phyloP scores from a whole-genome alignment of 1,140 invertebrate genomes.

The Nebria ingens region DNA sequence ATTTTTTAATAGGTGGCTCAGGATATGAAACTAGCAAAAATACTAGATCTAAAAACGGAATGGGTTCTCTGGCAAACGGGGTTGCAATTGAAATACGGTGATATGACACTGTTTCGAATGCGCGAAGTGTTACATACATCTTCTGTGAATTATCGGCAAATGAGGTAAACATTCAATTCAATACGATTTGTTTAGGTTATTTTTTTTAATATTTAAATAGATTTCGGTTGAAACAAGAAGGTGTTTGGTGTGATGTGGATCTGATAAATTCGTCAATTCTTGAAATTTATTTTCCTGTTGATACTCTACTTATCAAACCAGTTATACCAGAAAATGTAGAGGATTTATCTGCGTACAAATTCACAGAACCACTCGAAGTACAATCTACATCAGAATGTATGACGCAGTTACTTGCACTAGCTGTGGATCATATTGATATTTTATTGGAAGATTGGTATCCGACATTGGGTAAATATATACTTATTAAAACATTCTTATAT shows the following conservation, averaged over 20 bases:
- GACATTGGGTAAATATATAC: no score
- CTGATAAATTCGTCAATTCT: constrained; percentile 72
- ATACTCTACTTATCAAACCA: constrained; percentile 60
- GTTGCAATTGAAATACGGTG: constrained; percentile 72
- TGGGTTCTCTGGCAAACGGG: constrained; percentile 97
- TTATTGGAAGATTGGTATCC: constrained; percentile 98
- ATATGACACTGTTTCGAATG: constrained; percentile 68
- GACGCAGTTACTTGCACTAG: constrained; percentile 76
- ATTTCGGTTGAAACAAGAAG: constrained; percentile 68
- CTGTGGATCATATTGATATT: constrained; percentile 95
- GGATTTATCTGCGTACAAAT: constrained; percentile 51
- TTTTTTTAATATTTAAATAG: constrained; percentile 29
- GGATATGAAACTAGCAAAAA: constrained; percentile 49
- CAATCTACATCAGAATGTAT: constrained; percentile 53
- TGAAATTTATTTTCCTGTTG: constrained; percentile 77
- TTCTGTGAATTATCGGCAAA: constrained; percentile 27
- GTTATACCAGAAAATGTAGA: constrained; percentile 40
- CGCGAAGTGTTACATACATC: constrained; percentile 57
- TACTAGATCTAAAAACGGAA: constrained; percentile 63
- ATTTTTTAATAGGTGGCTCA: constrained; percentile 48
- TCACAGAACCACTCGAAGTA: constrained; percentile 32
- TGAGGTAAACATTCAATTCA: constrained; percentile 22
- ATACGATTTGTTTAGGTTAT: background rate
- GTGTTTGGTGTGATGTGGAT: constrained; percentile 74
- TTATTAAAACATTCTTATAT: no score